Conservation (phyloP, 1,140 invertebrate species). For the Meloidogyne floridensis region DNA sequence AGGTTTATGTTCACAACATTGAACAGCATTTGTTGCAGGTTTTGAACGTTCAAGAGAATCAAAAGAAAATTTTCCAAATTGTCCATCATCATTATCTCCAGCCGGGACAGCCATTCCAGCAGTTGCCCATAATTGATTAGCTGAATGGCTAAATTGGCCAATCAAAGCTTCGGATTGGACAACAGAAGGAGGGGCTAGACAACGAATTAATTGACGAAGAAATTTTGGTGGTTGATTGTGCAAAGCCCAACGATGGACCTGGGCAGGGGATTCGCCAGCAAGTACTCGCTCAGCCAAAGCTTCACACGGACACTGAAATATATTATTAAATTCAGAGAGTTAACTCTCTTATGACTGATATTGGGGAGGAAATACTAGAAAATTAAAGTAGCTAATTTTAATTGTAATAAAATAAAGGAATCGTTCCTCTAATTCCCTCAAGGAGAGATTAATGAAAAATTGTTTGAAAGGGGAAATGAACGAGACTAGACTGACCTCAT, state of each 20-base stretch:
- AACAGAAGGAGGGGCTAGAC: not conserved
- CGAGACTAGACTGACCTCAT: too few relatives aligned
- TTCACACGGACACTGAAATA: slow-evolving; percentile 19
- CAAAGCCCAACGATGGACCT: slow-evolving; percentile 25
- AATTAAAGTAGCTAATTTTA: too few relatives aligned
- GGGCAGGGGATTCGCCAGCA: slow-evolving; percentile 20
- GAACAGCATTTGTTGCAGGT: not conserved
- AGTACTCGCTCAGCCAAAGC: slow-evolving; percentile 18
- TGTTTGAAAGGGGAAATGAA: too few relatives aligned
- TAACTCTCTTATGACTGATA: too few relatives aligned
- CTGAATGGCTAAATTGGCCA: slow-evolving; percentile 29
- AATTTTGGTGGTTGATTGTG: slow-evolving; percentile 29
- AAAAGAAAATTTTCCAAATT: slow-evolving; percentile 28
- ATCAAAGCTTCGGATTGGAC: not conserved
- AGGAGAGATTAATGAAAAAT: too few relatives aligned
- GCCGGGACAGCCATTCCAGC: not conserved
- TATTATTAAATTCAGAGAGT: not conserved
- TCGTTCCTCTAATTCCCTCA: too few relatives aligned
- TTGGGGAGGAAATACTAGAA: too few relatives aligned
- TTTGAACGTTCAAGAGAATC: slow-evolving; percentile 26
- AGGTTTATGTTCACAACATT: slow-evolving; percentile 11
- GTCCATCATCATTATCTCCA: not conserved
- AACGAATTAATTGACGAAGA: slow-evolving; percentile 1
- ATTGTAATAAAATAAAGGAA: too few relatives aligned
- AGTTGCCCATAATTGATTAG: slow-evolving; percentile 10